Conservation (phyloP, 2,888 invertebrate species). For the Eupithecia tripunctaria region DNA sequence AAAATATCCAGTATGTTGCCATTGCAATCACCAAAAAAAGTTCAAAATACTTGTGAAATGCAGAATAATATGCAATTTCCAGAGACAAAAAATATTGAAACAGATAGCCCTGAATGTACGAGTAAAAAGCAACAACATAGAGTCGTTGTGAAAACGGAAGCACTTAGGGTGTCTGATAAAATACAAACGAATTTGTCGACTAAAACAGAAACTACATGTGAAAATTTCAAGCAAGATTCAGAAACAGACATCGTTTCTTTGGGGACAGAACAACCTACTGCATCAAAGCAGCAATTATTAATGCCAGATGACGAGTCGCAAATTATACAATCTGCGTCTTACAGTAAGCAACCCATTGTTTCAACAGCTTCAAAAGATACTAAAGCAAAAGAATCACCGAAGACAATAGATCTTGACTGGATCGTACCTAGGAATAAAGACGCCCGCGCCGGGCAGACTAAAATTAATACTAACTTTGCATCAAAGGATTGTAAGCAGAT, state of each 20-base stretch:
- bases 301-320: not conserved
- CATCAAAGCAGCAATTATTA: not conserved
- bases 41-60: not conserved
- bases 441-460: not conserved
- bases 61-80: not conserved
- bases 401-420: conserved; percentile 10
- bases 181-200: not conserved
- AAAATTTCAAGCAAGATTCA: not conserved
- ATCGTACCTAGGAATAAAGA: conserved; percentile 8
- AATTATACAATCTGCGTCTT: not conserved
- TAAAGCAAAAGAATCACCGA: not conserved
- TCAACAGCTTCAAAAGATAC: not conserved
- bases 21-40: not conserved
- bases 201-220: not conserved
- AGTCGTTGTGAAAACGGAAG: not conserved
- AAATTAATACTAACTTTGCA: not conserved
- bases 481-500: conserved; percentile 2
- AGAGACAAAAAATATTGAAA: conserved; percentile 8
- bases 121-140: not conserved
- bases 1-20: not conserved
- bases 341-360: conserved; percentile 1
- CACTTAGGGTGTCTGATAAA: not conserved
- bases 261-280: not conserved
- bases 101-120: not conserved
- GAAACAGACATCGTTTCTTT: not conserved